Evolutionary conservation across 2,113 vertebrate species (phyloP), one percentile per base, ranked within the genome.

Genomic region (Pseudorectes ferrugineus): DNA sequence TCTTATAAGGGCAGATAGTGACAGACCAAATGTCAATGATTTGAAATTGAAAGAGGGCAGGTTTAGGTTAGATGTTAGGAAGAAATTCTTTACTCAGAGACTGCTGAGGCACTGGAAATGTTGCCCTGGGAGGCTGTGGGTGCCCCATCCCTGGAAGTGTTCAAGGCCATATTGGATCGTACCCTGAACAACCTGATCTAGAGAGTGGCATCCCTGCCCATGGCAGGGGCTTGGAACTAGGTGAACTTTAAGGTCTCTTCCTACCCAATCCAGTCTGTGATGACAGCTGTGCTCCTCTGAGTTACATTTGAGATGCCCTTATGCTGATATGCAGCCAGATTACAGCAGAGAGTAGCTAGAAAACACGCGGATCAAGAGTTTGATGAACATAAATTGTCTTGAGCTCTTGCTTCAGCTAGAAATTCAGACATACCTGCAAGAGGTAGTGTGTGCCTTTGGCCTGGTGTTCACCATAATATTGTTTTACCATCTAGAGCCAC

Each of bases 1-100:
- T 55, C 54, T 63, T 46, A 5, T 19, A 19, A 28, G 40, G 58
- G 11, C 19, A 46, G 28, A 28, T 12, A 33, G 35, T 42, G 24
- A 17, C 35, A 70, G 40, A 4, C 5, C 11, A 40, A 55, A 4
- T 4, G 15, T 1, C 42, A 57, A 1, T n/a, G 24, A 14, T 3
- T 38, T 73, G 46, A 55, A 10, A 55, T 24, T 65, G 15, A 55
- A 74, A 55, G 42, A 65, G 12, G 10, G 24, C 15, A 42, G 16
- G 2, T 66, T 75, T 31, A 29, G 8, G 13, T 57, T 29, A 21
- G 24, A 40, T 17, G 10, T 66, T 42, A 66, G 21, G 35, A 26
- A 14, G 21, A 67, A 75, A 49, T 49, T 66, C 31, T 42, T 75
- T 19, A 5, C 20, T 49, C 14, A 12, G 42, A 48, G 20, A n/a